phyloP scores from a whole-genome alignment of 2,888 invertebrate species.

The Liopterus haemorrhoidalis region DNA sequence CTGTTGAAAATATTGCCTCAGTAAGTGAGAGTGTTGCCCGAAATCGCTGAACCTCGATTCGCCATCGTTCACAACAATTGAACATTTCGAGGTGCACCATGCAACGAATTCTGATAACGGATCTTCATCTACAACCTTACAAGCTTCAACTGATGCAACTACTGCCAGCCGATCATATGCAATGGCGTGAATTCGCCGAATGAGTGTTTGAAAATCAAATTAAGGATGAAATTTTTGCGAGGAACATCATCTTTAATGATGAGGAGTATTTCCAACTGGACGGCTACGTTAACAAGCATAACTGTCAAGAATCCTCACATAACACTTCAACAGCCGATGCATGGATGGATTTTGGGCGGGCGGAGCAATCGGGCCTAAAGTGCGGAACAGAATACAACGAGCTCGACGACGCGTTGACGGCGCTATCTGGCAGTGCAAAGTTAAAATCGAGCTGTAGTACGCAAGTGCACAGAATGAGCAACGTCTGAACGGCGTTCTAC shows the following conservation, averaged over 20 bases:
- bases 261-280: constrained; percentile 28
- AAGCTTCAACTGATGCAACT: constrained; percentile 26
- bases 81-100: constrained; percentile 16
- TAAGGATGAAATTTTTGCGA: constrained; percentile 18
- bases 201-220: constrained; percentile 16
- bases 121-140: constrained; percentile 24
- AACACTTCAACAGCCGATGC: too few species aligned
- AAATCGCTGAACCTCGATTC: constrained; percentile 13
- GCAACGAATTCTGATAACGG: constrained; percentile 17
- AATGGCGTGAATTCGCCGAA: constrained; percentile 21
- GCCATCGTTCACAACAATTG: constrained; percentile 23
- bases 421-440: too few species aligned
- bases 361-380: constrained; percentile 31
- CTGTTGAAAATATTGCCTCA: too few species aligned
- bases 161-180: constrained; percentile 22
- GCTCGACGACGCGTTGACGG: too few species aligned
- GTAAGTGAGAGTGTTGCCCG: constrained; percentile 12
- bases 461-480: too few species aligned
- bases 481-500: too few species aligned
- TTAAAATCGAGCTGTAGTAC: too few species aligned
- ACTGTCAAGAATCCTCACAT: constrained; percentile 27
- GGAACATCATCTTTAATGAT: constrained; percentile 21
- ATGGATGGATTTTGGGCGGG: constrained; percentile 29
- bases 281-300: too few species aligned
- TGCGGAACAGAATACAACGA: too few species aligned